These are phyloP conservation scores for Acronicta aceris DNA, from an alignment of 2,888 invertebrate genomes.

Conservation along the genomic window DNA sequence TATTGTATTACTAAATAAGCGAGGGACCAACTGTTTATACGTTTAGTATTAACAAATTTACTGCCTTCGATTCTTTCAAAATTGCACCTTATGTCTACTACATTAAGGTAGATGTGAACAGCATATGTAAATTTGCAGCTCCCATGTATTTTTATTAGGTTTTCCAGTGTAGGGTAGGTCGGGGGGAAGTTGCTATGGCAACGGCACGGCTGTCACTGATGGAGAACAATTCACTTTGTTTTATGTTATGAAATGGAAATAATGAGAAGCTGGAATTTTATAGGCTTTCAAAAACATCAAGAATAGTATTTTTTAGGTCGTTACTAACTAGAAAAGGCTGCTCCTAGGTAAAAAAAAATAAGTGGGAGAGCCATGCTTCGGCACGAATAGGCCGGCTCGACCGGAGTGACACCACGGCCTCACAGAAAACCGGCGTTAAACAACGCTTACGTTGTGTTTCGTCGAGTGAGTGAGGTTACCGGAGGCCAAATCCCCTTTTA, in stretches of 20 bases:
- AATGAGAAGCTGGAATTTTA: constrained; percentile 20
- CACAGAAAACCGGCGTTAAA: too few species aligned
- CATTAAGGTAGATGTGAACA: background rate
- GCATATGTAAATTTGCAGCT: constrained; percentile 43
- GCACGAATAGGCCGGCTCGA: too few species aligned
- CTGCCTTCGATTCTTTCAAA: constrained; percentile 2
- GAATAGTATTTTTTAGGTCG: background rate
- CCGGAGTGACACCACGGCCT: too few species aligned
- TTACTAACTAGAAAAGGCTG: too few species aligned
- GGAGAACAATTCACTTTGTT: constrained; percentile 51
- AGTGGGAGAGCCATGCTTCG: too few species aligned
- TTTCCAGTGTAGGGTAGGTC: constrained; percentile 66
- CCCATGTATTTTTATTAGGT: constrained; percentile 62
- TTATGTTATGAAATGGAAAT: constrained; percentile 45
- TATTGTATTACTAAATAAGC: constrained; percentile 76
- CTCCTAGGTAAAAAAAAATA: too few species aligned
- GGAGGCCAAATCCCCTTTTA: too few species aligned
- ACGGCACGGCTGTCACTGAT: constrained; percentile 64
- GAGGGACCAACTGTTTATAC: constrained; percentile 71
- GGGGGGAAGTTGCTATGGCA: constrained; percentile 66
- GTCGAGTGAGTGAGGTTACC: too few species aligned
- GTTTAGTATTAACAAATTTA: constrained; percentile 46
- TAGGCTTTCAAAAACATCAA: background rate
- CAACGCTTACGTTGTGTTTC: too few species aligned
- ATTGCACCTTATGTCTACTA: background rate